Percentiles rank a stretch among this genome's conserved stretches.
Evolutionary conservation across 2,888 invertebrate genomes (phyloP).

Genomic region (Scaptomyza parva): DNA sequence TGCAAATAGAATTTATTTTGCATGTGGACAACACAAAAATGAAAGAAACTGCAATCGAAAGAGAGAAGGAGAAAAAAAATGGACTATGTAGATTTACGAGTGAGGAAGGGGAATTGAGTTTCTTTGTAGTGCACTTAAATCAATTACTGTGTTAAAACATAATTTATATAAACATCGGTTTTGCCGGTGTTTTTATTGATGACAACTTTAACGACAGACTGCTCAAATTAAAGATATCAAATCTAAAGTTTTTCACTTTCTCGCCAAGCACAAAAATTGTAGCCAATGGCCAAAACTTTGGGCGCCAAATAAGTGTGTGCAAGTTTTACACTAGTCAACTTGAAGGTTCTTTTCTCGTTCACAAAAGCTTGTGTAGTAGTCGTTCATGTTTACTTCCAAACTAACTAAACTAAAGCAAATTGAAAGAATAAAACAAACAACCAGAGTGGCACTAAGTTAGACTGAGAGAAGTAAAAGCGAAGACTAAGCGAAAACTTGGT

Average conservation of each 20-base stretch:
- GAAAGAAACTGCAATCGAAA: neutral
- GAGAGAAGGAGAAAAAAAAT: conserved; percentile 4
- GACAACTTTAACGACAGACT: conserved; percentile 32
- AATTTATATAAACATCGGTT: conserved; percentile 29
- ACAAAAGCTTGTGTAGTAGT: conserved; percentile 32
- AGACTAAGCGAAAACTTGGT: conserved; percentile 21
- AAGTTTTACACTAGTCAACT: conserved; percentile 50
- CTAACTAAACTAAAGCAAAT: conserved; percentile 53
- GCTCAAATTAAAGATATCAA: conserved; percentile 63
- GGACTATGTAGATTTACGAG: conserved; percentile 22
- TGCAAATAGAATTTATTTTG: conserved; percentile 65
- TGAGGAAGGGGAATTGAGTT: conserved; percentile 59
- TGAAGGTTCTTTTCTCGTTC: conserved; percentile 4
- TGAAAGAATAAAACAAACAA: conserved; percentile 59
- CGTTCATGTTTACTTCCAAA: conserved; percentile 55
- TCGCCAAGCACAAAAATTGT: conserved; percentile 37
- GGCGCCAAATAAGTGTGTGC: conserved; percentile 67
- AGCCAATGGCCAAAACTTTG: conserved; percentile 62
- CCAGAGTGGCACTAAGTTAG: conserved; percentile 9
- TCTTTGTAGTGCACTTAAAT: conserved; percentile 49
- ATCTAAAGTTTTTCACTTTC: conserved; percentile 49
- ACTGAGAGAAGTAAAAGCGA: neutral
- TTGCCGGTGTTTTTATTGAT: conserved; percentile 45
- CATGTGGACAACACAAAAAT: conserved; percentile 31
- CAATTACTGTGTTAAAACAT: conserved; percentile 40